Evolutionary conservation across 2,888 invertebrate species (phyloP), one percentile per base, ranked within the genome.

Genomic region (Selenia dentaria): DNA sequence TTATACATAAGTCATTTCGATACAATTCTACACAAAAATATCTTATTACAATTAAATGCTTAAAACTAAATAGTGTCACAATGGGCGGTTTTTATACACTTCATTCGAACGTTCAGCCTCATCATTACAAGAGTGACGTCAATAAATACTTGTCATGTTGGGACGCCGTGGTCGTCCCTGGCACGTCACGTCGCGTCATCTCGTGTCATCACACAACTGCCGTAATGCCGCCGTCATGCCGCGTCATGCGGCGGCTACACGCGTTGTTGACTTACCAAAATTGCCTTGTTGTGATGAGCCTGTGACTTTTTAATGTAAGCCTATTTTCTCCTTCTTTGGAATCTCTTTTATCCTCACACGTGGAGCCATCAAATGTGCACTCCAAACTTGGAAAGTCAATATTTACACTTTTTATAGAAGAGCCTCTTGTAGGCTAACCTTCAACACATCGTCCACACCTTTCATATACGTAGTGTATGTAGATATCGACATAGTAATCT

Each of bases 251-350:
- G 54, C 63, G 54, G 59, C 70, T 74, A 67, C 67, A 74, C 70
- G 72, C 73, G 65, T 75, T 79, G 79, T 80, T 80, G 79, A 79
- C 79, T 79, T 71, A 64, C 64, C 61, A 46, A 77, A 79, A 78
- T 78, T 75, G 79, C 75, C 64, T 67, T 65, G 78, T 77, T 67
- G 73, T 69, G 73, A 74, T 79, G 79, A 79, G 62, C 47, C 51
- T 13, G 64, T 62, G 63, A 60, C 49, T 74, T 78, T 75, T 62
- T 62, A 61, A 62, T 65, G 59, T 66, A 62, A 64, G 59, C 61
- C 57, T 60, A 56, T 64, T 74, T 75, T 74, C 48, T 51, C 57
- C 54, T 63, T 57, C 52, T 64, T 67, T 48, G 46, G 57, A 64
- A 65, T 65, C 58, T 65, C 54, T 59, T 69, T 64, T 58, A 67